Base-by-base conservation (phyloP, 1,140 invertebrate genomes). In the Aricia agestis region DNA sequence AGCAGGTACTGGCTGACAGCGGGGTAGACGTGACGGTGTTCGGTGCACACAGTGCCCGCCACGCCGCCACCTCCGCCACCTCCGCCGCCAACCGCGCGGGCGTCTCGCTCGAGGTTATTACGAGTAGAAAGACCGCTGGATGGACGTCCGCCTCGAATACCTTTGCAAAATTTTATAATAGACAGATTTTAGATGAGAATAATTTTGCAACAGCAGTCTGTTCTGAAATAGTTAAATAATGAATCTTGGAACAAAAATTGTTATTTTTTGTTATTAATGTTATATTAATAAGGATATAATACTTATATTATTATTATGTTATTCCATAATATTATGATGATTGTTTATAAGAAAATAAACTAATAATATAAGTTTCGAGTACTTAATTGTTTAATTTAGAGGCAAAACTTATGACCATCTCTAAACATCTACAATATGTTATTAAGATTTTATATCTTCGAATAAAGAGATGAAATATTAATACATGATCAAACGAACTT, bases 131-230 rank as follows among this genome's bases (percentile, higher is more conserved):
- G 67, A 72, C 80, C 11, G 78, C 80, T 19, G 77, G 77, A 31
- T 85, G 78, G 79, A 71, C 75, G 11, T 65, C 67, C 2, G 31
- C 67, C 6, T 82, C 78, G 0, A 11, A 71, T 13, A 76, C 72
- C 0, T 84, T 85, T 72, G 78, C 80, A 10, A 74, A 74, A 58
- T 78, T 76, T 68, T 81, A 81, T 68, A 59, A 75, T 70, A 68
- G 66, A 17, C 70, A 36, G 17, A n/a, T 66, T n/a, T 31, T 58
- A 17, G 13, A 19, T 13, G 65, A 71, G 9, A 66, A 18, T 57
- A 67, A 71, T 52, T 70, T 71, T 61, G 65, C 66, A 7, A 61
- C 57, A 67, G 36, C 66, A 18, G 66, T 67, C 18, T 71, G 65
- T 67, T 52, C 32, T 18, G 13, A 52, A 58, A 18, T 59, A 59